These are phyloP conservation scores for Ecdyonurus torrentis DNA, from an alignment of 2,888 invertebrate species.

Conservation along the genomic window DNA sequence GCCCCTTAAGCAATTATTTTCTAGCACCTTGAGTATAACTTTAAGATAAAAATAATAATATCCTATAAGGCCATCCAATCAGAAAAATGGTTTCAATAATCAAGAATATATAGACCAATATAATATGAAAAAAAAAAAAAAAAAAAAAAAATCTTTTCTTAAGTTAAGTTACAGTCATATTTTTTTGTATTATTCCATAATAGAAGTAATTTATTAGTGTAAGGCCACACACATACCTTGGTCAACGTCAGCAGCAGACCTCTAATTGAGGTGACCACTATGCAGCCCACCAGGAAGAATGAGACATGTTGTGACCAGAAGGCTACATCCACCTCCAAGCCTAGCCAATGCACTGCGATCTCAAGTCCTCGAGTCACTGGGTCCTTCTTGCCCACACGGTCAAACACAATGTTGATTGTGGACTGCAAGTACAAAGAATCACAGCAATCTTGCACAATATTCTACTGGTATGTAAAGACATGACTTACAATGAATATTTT, in stretches of 20 bases:
- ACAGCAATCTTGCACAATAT: conserved; percentile 1
- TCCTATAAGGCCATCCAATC: no score
- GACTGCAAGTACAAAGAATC: conserved; percentile 64
- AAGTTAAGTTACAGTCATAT: neutral
- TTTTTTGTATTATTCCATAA: neutral
- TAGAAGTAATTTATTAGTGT: neutral
- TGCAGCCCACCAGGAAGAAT: conserved; percentile 91
- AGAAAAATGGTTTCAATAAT: no score
- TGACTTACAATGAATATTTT: conserved; percentile 98
- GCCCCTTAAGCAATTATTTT: no score
- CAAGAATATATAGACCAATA: no score
- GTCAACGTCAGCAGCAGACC: conserved; percentile 91
- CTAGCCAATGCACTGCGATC: conserved; percentile 92
- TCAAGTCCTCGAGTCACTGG: conserved; percentile 94
- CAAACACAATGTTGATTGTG: conserved; percentile 96
- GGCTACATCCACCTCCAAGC: conserved; percentile 86
- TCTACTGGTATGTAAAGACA: conserved; percentile 19
- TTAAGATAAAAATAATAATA: no score
- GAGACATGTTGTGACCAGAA: conserved; percentile 99
- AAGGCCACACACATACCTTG: conserved; percentile 44
- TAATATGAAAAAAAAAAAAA: no score
- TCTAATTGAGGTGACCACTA: conserved; percentile 92
- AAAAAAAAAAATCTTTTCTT: neutral
- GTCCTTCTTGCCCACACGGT: conserved; percentile 95
- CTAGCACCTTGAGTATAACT: no score